A percentile compares a stretch with the other conserved stretches of the same genome.
Evolutionary conservation across 2,888 invertebrate species (phyloP).

Genomic region (Drosophila mulleri): DNA sequence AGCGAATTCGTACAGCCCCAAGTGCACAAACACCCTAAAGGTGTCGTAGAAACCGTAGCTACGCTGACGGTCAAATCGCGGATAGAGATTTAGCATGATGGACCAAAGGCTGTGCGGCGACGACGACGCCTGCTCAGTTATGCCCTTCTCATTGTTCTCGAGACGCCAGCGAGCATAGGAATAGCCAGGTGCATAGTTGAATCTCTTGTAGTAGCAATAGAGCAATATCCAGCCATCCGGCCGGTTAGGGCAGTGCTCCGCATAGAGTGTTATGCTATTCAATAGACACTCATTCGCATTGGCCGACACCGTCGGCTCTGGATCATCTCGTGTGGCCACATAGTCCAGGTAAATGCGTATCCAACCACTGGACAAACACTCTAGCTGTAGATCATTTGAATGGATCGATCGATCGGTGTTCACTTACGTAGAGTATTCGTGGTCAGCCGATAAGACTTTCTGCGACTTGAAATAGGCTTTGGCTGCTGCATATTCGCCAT

Average conservation of each 20-base stretch:
- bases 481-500: constrained; percentile 53
- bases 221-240: constrained; percentile 73
- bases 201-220: constrained; percentile 69
- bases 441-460: constrained; percentile 15
- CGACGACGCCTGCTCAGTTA: not conserved
- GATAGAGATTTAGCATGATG: constrained; percentile 47
- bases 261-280: constrained; percentile 40
- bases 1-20: constrained; percentile 76
- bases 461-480: constrained; percentile 40
- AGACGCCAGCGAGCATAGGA: constrained; percentile 72
- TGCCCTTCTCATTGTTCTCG: constrained; percentile 44
- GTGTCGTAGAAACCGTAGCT: constrained; percentile 46
- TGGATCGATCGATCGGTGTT: not conserved
- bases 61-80: constrained; percentile 20
- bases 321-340: constrained; percentile 52
- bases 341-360: constrained; percentile 68
- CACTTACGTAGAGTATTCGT: constrained; percentile 59
- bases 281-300: constrained; percentile 68
- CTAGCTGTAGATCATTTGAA: not conserved
- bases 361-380: constrained; percentile 42
- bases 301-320: constrained; percentile 30
- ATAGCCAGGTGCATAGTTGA: constrained; percentile 69
- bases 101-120: constrained; percentile 65
- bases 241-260: constrained; percentile 20
- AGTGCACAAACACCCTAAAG: constrained; percentile 50